These are phyloP conservation scores for Melanargia galathea DNA, from an alignment of 2,888 invertebrate genomes.

Conservation along the genomic window DNA sequence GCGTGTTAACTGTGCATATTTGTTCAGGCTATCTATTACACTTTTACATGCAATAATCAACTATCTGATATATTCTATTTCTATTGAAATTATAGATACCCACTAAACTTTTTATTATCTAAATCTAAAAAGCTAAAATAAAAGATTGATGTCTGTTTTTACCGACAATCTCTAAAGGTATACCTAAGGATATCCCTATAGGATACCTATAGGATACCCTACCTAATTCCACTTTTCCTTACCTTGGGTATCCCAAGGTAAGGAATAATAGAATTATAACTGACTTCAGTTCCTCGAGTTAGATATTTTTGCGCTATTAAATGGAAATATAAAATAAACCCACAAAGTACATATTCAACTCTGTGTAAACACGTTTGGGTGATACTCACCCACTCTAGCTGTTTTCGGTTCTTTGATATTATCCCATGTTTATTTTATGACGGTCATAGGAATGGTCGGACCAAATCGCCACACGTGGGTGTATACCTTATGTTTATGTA, in stretches of 20 bases:
- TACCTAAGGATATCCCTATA: no score
- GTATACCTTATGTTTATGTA: conserved; percentile 13
- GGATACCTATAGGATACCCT: no score
- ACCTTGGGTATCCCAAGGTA: no score
- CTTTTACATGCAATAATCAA: conserved; percentile 1
- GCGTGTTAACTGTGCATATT: conserved; percentile 27
- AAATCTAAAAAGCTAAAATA: no score
- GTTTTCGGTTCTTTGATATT: conserved; percentile 21
- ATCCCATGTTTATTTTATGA: conserved; percentile 34
- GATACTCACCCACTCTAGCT: conserved; percentile 25
- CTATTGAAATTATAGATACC: no score
- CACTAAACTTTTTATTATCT: no score
- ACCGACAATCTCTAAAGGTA: no score
- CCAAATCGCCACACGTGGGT: conserved; percentile 3
- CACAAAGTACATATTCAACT: neutral
- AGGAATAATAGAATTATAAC: neutral
- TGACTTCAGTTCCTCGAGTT: neutral
- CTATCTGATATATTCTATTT: neutral
- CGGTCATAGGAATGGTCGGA: conserved; percentile 20
- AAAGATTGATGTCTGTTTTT: no score
- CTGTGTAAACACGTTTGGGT: conserved; percentile 26
- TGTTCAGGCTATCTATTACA: conserved; percentile 22
- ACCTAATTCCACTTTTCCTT: no score
- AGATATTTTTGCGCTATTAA: neutral
- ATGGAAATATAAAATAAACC: conserved; percentile 18